phyloP scores from a whole-genome alignment of 2,888 invertebrate genomes.

The Eumacrocentrus americanus region DNA sequence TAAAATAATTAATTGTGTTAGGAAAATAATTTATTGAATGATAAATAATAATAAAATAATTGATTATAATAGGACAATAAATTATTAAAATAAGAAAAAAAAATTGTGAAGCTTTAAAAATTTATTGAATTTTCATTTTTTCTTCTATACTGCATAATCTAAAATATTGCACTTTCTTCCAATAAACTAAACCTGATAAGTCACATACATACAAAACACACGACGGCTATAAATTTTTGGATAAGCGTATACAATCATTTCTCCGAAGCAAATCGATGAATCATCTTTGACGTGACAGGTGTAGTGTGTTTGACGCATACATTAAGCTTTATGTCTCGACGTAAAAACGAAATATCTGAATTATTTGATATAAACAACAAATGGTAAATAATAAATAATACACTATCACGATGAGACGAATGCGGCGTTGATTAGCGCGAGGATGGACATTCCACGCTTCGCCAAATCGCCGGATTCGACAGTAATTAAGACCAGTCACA shows the following conservation, averaged over 20 bases:
- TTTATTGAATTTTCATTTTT: not conserved
- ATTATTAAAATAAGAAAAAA: too few species aligned
- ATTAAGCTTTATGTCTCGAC: not conserved
- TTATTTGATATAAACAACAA: not conserved
- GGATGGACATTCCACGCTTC: conserved; percentile 2
- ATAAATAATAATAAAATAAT: too few species aligned
- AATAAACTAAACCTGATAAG: too few species aligned
- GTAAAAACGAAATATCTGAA: not conserved
- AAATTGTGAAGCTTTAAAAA: not conserved
- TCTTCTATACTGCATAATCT: not conserved
- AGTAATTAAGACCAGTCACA: conserved; percentile 3
- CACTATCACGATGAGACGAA: too few species aligned
- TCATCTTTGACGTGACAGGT: too few species aligned
- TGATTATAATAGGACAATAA: too few species aligned
- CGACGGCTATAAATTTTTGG: not conserved
- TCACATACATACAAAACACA: too few species aligned
- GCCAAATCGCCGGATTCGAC: not conserved
- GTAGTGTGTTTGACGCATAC: not conserved
- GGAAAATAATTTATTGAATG: too few species aligned
- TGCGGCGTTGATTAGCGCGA: not conserved
- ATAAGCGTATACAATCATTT: not conserved
- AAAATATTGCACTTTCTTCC: too few species aligned
- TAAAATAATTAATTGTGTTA: too few species aligned
- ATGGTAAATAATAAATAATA: not conserved
- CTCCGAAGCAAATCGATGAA: not conserved